Conservation (phyloP, 2,888 invertebrate species). For the Yponomeuta cagnagella region DNA sequence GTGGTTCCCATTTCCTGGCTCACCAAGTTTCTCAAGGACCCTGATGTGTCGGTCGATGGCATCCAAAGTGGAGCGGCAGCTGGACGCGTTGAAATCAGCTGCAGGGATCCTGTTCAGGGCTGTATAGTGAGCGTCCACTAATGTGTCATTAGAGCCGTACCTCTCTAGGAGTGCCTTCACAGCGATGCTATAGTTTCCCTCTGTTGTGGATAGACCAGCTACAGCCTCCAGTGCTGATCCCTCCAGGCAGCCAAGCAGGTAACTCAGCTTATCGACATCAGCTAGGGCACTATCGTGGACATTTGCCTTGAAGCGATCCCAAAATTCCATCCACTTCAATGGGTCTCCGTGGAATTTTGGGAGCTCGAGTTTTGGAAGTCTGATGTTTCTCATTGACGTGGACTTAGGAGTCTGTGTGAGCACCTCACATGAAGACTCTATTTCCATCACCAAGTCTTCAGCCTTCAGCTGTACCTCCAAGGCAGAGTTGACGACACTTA, state of each 20-base stretch:
- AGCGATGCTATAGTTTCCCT: constrained; percentile 23
- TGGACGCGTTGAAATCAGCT: constrained; percentile 19
- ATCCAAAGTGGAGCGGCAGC: constrained; percentile 18
- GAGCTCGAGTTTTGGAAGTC: too few species aligned
- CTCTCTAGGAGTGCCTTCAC: constrained; percentile 5
- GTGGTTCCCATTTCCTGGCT: too few species aligned
- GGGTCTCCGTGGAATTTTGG: too few species aligned
- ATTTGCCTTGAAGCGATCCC: constrained; percentile 27
- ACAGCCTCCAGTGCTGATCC: constrained; percentile 22
- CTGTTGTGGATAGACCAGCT: constrained; percentile 19
- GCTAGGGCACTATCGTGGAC: constrained; percentile 21
- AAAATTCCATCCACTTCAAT: constrained; percentile 18
- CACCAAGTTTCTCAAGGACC: too few species aligned
- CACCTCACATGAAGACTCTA: too few species aligned
- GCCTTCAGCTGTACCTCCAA: too few species aligned
- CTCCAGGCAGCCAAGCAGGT: constrained; percentile 22
- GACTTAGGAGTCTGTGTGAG: too few species aligned
- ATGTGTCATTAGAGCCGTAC: constrained; percentile 18
- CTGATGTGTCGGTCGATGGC: constrained; percentile 24
- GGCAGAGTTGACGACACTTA: too few species aligned
- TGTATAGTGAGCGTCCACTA: constrained; percentile 23
- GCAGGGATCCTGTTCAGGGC: background rate
- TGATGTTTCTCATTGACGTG: too few species aligned
- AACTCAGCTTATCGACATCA: constrained; percentile 27
- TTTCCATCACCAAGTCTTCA: too few species aligned